Percentiles rank a stretch among this genome's conserved stretches.
These are phyloP conservation scores for Gonioctena quinquepunctata DNA, from an alignment of 1,140 invertebrate species.

Conservation along the genomic window DNA sequence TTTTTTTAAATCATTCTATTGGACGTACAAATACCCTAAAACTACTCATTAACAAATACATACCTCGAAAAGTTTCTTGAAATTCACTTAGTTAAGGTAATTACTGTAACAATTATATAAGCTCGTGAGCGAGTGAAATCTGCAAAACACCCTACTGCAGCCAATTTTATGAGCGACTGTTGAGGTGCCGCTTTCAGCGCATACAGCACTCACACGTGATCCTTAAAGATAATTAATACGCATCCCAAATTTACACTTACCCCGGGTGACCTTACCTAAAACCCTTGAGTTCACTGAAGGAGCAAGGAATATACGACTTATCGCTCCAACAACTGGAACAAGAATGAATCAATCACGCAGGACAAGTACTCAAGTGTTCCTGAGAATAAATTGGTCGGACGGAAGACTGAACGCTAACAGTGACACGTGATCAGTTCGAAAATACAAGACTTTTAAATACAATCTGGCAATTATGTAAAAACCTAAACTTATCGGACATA, in stretches of 20 bases:
- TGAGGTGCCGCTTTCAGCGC: background rate
- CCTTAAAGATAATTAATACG: background rate
- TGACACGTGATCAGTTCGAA: too few relatives aligned
- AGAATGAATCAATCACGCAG: too few relatives aligned
- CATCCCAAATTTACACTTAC: background rate
- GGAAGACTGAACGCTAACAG: too few relatives aligned
- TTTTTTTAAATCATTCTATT: background rate
- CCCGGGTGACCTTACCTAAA: background rate
- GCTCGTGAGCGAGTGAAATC: background rate
- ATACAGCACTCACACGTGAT: background rate
- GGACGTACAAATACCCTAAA: slow-evolving; percentile 5
- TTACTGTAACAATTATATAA: background rate
- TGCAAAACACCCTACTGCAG: background rate
- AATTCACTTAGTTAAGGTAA: background rate
- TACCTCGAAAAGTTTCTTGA: slow-evolving; percentile 4
- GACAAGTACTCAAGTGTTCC: too few relatives aligned
- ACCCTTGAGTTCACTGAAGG: too few relatives aligned
- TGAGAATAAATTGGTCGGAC: too few relatives aligned
- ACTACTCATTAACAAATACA: slow-evolving; percentile 4
- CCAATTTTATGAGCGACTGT: background rate
- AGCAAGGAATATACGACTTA: too few relatives aligned
- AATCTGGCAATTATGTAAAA: too few relatives aligned
- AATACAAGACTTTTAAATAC: too few relatives aligned
- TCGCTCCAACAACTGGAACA: too few relatives aligned
- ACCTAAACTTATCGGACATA: too few relatives aligned